These are phyloP conservation scores for Hirtodrosophila trivittata DNA, from an alignment of 2,888 invertebrate genomes.

Conservation along the genomic window DNA sequence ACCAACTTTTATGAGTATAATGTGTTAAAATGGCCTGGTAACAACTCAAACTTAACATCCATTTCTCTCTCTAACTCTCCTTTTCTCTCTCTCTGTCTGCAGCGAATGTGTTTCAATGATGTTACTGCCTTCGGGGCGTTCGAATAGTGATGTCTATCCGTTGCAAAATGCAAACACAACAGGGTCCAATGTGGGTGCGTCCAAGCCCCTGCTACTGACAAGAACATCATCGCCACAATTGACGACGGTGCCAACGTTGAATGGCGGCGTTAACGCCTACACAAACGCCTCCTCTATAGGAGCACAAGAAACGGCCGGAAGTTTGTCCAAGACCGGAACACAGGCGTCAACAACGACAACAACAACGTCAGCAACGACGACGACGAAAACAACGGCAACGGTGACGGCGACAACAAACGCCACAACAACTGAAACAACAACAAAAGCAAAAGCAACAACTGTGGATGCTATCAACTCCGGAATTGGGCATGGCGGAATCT, in stretches of 20 bases:
- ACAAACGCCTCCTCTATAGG: constrained; percentile 32
- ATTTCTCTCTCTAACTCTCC: constrained; percentile 13
- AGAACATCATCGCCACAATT: constrained; percentile 78
- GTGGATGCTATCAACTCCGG: constrained; percentile 36
- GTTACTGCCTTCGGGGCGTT: constrained; percentile 84
- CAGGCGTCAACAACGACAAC: constrained; percentile 43
- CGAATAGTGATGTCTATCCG: constrained; percentile 82
- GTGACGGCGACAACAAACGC: constrained; percentile 19
- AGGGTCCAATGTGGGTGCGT: constrained; percentile 40
- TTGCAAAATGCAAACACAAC: constrained; percentile 69
- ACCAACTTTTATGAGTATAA: constrained; percentile 34
- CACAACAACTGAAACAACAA: constrained; percentile 26
- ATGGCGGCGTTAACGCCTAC: constrained; percentile 57
- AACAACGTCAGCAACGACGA: constrained; percentile 26
- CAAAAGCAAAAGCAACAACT: constrained; percentile 28
- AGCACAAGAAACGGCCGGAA: constrained; percentile 65
- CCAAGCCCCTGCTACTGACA: constrained; percentile 72
- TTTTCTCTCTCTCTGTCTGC: constrained; percentile 28
- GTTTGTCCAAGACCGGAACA: constrained; percentile 72
- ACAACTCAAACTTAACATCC: constrained; percentile 33
- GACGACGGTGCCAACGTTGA: constrained; percentile 58
- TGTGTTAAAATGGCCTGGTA: constrained; percentile 54
- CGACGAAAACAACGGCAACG: constrained; percentile 22
- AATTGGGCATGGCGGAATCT: constrained; percentile 49
- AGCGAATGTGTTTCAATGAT: constrained; percentile 83